These are phyloP conservation scores for Nomada goodeniana DNA, from an alignment of 2,888 invertebrate genomes.

Conservation along the genomic window DNA sequence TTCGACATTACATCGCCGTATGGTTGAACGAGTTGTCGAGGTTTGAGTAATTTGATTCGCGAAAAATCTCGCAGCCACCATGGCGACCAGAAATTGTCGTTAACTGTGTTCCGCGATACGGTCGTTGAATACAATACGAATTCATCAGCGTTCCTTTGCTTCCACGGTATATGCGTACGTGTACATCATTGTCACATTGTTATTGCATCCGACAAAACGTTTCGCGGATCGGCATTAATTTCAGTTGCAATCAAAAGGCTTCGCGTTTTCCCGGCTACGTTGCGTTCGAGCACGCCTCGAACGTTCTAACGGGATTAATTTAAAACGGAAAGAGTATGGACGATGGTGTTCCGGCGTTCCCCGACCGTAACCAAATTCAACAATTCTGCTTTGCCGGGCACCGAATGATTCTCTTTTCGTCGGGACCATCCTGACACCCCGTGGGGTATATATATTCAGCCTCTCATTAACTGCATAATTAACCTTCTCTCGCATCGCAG, in stretches of 20 bases:
- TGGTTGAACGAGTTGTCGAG: too few relatives aligned
- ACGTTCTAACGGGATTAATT: conserved; percentile 37
- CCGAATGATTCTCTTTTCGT: conserved; percentile 53
- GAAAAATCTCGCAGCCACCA: conserved; percentile 10
- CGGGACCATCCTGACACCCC: conserved; percentile 48
- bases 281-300: conserved; percentile 4
- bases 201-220: neutral
- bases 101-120: neutral
- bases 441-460: conserved; percentile 68
- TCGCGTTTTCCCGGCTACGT: neutral
- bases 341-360: conserved; percentile 41
- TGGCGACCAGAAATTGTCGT: conserved; percentile 19
- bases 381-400: conserved; percentile 31
- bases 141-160: neutral
- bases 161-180: too few relatives aligned
- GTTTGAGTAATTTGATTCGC: too few relatives aligned
- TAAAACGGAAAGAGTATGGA: conserved; percentile 47
- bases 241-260: neutral
- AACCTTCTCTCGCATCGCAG: conserved; percentile 81
- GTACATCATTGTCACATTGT: too few relatives aligned
- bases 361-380: conserved; percentile 49
- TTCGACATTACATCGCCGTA: neutral
- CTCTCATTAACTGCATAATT: conserved; percentile 83
- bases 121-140: neutral
- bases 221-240: conserved; percentile 10